A percentile compares a stretch with the other conserved stretches of the same genome.
Conservation (phyloP, 2,797 vertebrate genomes). For the Ptychadena robeensis region DNA sequence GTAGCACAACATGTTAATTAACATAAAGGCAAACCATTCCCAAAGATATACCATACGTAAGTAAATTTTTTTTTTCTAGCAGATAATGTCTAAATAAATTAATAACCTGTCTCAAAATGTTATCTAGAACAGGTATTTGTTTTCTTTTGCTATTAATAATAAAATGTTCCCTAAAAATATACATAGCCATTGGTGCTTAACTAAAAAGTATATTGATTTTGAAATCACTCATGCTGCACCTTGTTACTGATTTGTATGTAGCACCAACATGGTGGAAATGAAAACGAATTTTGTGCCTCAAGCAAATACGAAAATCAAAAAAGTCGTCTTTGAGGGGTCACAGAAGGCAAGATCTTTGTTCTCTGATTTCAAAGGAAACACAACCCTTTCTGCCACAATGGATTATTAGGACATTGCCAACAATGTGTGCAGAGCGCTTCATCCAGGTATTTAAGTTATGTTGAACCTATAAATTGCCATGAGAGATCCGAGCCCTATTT, state of each 20-base stretch:
- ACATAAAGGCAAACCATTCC: no score
- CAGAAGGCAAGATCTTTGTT: constrained; percentile 7
- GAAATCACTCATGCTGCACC: constrained; percentile 4
- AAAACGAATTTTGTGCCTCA: neutral
- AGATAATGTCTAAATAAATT: no score
- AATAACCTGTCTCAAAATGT: no score
- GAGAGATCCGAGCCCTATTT: constrained; percentile 41
- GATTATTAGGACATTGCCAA: constrained; percentile 38
- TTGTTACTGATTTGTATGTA: neutral
- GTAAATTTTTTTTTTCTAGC: no score
- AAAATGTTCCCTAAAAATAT: neutral
- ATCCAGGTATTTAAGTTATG: constrained; percentile 46
- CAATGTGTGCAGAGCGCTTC: constrained; percentile 38
- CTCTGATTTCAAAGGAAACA: constrained; percentile 26
- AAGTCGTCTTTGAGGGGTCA: constrained; percentile 17
- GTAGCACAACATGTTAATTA: no score
- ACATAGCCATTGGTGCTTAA: no score
- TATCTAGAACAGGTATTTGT: no score
- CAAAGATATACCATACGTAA: no score
- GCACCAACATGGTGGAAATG: neutral
- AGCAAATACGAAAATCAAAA: constrained; percentile 11
- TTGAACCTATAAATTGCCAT: constrained; percentile 43
- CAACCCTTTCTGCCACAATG: constrained; percentile 7
- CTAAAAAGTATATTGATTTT: neutral
- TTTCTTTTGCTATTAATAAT: neutral